Percentiles rank a stretch among this genome's conserved stretches.
phyloP scores from a whole-genome alignment of 1,140 invertebrate genomes.

The Caenorhabditis brenneri region DNA sequence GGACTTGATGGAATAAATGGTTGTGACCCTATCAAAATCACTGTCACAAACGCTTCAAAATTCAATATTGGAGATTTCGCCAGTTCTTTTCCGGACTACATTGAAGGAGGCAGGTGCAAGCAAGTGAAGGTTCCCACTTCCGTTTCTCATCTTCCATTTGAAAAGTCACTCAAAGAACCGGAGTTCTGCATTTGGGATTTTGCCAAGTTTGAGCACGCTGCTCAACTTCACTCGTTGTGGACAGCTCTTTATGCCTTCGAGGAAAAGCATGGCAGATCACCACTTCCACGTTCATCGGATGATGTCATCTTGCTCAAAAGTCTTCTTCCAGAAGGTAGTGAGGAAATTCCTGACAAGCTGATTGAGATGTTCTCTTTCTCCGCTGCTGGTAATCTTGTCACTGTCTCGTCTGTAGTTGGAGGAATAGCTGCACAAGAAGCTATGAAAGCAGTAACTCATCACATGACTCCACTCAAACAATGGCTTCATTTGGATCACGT shows the following conservation, averaged over 20 bases:
- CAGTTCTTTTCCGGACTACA: constrained; percentile 72
- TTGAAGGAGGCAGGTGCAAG: constrained; percentile 85
- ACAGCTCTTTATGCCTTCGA: constrained; percentile 81
- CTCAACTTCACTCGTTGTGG: constrained; percentile 88
- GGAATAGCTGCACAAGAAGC: constrained; percentile 83
- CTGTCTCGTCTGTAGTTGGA: constrained; percentile 91
- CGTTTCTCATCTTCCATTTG: constrained; percentile 39
- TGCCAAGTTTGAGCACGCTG: constrained; percentile 89
- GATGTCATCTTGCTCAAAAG: constrained; percentile 80
- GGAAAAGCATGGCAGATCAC: constrained; percentile 69
- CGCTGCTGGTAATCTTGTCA: constrained; percentile 83
- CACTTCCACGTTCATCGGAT: constrained; percentile 73
- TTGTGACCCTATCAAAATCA: constrained; percentile 86
- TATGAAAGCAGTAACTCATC: constrained; percentile 95
- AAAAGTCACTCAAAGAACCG: constrained; percentile 76
- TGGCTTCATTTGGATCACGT: constrained; percentile 95
- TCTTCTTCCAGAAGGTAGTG: not conserved
- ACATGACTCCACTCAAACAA: constrained; percentile 92
- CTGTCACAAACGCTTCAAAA: constrained; percentile 74
- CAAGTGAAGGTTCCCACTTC: constrained; percentile 81
- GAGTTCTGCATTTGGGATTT: constrained; percentile 90
- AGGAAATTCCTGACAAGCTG: constrained; percentile 72
- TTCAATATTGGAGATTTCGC: constrained; percentile 42
- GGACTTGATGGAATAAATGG: constrained; percentile 93
- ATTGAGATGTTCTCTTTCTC: constrained; percentile 76